Evolutionary conservation across 2,113 vertebrate genomes (phyloP).

Genomic region (Thalassoma bifasciatum): DNA sequence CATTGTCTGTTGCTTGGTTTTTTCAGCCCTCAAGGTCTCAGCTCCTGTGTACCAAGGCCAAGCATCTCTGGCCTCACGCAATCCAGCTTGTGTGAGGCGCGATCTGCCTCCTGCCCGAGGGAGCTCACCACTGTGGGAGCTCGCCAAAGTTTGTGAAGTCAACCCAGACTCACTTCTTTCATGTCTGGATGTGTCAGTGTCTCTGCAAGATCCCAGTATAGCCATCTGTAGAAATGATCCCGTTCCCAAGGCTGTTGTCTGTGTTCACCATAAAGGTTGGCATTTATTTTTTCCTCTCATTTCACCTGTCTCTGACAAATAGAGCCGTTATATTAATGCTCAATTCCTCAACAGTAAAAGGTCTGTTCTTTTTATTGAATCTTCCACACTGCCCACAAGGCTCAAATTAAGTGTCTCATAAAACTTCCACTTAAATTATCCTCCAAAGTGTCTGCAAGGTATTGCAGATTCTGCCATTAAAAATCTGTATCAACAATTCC

Average conservation of each 20-base stretch:
- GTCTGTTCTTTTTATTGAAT: conserved; percentile 57
- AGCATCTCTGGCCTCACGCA: conserved; percentile 62
- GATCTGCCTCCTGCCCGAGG: conserved; percentile 57
- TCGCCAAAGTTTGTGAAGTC: conserved; percentile 70
- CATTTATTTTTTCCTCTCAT: conserved; percentile 40
- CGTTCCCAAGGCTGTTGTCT: conserved; percentile 31
- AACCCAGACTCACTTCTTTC: conserved; percentile 61
- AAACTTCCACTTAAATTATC: conserved; percentile 67
- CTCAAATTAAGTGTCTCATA: conserved; percentile 67
- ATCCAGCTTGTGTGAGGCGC: conserved; percentile 61
- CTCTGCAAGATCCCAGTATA: conserved; percentile 35
- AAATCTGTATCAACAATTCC: conserved; percentile 61
- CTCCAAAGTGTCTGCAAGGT: conserved; percentile 62
- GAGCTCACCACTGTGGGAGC: conserved; percentile 52
- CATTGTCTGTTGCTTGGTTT: conserved; percentile 66
- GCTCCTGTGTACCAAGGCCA: conserved; percentile 74
- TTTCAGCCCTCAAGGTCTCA: conserved; percentile 67
- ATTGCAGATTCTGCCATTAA: conserved; percentile 63
- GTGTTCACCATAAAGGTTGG: conserved; percentile 38
- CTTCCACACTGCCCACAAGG: conserved; percentile 44
- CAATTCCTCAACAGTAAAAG: conserved; percentile 46
- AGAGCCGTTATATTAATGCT: conserved; percentile 29
- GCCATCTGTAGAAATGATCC: conserved; percentile 18
- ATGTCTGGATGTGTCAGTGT: conserved; percentile 57
- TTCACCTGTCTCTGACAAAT: conserved; percentile 25